phyloP scores from a whole-genome alignment of 2,888 invertebrate species.

The Oscheius sp. region DNA sequence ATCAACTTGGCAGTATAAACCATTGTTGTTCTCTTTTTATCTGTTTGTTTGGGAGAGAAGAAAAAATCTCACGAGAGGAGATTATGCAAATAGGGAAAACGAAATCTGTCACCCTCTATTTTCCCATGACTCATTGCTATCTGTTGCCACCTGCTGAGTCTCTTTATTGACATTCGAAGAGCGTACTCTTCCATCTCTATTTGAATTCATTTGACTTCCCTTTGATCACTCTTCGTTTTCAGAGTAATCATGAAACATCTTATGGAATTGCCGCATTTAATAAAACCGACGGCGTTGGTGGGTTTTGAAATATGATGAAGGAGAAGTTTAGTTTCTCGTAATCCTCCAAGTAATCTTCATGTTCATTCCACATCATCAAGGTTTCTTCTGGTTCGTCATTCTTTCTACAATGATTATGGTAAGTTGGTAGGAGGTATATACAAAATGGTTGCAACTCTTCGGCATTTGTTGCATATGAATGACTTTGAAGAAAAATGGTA shows the following conservation, averaged over 20 bases:
- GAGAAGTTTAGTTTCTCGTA: constrained; percentile 35
- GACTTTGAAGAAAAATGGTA: neutral
- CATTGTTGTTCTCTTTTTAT: too few species aligned
- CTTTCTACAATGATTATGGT: constrained; percentile 40
- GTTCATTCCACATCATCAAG: constrained; percentile 40
- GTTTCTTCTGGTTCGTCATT: constrained; percentile 45
- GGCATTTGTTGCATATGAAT: neutral
- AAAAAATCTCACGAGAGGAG: too few species aligned
- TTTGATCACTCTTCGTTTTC: neutral
- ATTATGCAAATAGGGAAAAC: too few species aligned
- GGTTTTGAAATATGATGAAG: neutral
- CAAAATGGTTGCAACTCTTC: neutral
- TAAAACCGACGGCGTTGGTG: constrained; percentile 44
- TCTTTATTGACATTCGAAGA: neutral
- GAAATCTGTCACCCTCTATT: too few species aligned
- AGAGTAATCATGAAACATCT: constrained; percentile 40
- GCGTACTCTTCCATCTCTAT: constrained; percentile 20
- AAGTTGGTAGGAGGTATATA: too few species aligned
- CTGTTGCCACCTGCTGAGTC: constrained; percentile 24
- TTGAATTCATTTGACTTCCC: constrained; percentile 17
- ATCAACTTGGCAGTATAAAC: too few species aligned
- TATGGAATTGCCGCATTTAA: constrained; percentile 42
- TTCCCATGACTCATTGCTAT: constrained; percentile 16
- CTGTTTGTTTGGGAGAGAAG: too few species aligned
- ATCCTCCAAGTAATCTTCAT: constrained; percentile 49